Evolutionary conservation across 2,797 vertebrate genomes (phyloP), one percentile per base, ranked within the genome.

Genomic region (Clarias laeviceps): DNA sequence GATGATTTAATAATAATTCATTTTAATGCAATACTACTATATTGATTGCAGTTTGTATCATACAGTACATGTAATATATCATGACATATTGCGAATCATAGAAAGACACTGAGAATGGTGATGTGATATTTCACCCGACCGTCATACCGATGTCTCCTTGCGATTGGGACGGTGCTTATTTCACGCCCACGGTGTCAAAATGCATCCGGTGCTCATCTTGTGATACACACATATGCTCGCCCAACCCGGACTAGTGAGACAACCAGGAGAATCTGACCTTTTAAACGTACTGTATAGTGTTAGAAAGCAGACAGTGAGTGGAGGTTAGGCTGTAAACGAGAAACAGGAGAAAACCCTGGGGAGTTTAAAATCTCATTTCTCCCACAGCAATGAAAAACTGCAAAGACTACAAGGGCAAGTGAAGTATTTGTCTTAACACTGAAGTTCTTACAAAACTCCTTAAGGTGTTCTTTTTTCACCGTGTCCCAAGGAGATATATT

Each of bases 281-380:
- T 59, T 37, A 34, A 20, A 34, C 22, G 29, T 68, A 32, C 45
- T 50, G 45, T 34, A 57, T 59, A 34, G 74, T 77, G 32, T 40
- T n/a, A 62, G 59, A 62, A 34, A 14, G 18, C 20, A n/a, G 57
- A 17, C n/a, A 64, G 59, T 64, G 59, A n/a, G n/a, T 34, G 20
- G 34, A 79, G 57, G 9, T 65, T 80, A n/a, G 78, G 40, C 4
- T 65, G n/a, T 65, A 50, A 80, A 65, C 29, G 40, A 65, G 62
- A 65, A 80, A 54, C 3, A 24, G 29, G 62, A 66, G 37, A 65
- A 50, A 62, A 27, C 34, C 17, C 34, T 17, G 11, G 32, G 22
- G 77, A 62, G 24, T n/a, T 22, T n/a, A 79, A 64, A 79, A 64
- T 62, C 77, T 40, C 0, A 64, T 79, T 79, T 64, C 24, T 40